Conservation (phyloP, 2,113 vertebrate species). For the Lamprotornis superbus region DNA sequence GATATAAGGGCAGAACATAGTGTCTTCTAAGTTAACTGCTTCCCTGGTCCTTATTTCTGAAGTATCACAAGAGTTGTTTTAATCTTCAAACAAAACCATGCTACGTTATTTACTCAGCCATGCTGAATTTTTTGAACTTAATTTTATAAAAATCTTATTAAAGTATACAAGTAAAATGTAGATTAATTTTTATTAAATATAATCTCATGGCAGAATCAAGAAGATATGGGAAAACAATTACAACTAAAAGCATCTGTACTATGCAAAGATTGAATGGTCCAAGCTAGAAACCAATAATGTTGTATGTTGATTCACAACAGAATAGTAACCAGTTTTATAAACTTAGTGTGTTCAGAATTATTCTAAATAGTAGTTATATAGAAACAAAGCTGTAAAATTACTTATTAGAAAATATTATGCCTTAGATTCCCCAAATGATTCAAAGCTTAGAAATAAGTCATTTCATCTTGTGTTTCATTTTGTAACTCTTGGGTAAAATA, state of each 20-base stretch:
- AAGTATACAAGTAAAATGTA: neutral
- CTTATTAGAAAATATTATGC: neutral
- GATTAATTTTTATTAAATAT: neutral
- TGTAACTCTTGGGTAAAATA: neutral
- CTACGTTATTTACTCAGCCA: neutral
- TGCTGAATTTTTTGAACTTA: neutral
- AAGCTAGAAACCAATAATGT: neutral
- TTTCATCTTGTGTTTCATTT: neutral
- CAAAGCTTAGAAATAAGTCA: neutral
- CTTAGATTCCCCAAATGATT: neutral
- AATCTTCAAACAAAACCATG: neutral
- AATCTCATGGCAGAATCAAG: neutral
- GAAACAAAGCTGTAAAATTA: neutral
- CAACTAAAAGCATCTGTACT: neutral
- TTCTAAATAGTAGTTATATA: neutral
- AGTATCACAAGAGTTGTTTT: neutral
- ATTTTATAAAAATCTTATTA: neutral
- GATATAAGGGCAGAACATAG: neutral
- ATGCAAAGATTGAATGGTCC: neutral
- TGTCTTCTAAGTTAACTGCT: neutral
- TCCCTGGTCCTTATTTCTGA: neutral
- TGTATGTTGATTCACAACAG: neutral
- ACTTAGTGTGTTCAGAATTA: neutral
- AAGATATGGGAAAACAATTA: neutral
- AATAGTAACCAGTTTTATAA: neutral